Evolutionary conservation across 2,888 invertebrate species (phyloP).

Genomic region (Luffia ferchaultella): DNA sequence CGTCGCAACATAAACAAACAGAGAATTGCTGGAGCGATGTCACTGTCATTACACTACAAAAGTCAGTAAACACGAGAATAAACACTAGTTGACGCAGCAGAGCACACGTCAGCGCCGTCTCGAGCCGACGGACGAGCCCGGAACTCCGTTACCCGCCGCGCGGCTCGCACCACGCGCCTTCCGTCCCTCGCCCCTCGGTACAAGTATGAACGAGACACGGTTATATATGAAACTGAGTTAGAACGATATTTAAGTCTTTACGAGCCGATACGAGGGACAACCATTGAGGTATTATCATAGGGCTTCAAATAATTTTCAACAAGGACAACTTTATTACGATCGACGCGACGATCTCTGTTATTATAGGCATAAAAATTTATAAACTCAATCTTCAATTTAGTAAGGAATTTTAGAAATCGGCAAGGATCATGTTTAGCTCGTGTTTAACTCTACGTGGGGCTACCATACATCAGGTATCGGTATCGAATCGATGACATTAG

Average conservation of each 20-base stretch:
- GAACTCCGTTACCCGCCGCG: conserved; percentile 39
- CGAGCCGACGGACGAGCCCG: conserved; percentile 56
- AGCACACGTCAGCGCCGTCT: conserved; percentile 60
- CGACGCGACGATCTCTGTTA: too few relatives aligned
- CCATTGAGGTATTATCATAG: too few relatives aligned
- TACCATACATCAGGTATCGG: too few relatives aligned
- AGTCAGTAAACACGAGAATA: neutral
- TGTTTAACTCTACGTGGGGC: too few relatives aligned
- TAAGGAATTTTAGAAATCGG: too few relatives aligned
- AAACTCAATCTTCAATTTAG: too few relatives aligned
- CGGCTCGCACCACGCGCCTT: conserved; percentile 24
- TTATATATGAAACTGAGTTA: conserved; percentile 23
- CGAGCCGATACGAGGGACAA: conserved; percentile 20
- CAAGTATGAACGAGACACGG: conserved; percentile 34
- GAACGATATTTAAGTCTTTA: conserved; percentile 28
- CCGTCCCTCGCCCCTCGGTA: conserved; percentile 24
- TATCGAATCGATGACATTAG: too few relatives aligned
- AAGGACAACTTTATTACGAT: too few relatives aligned
- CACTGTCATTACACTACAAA: conserved; percentile 24
- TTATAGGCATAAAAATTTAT: too few relatives aligned
- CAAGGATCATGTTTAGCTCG: too few relatives aligned
- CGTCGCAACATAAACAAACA: conserved; percentile 3
- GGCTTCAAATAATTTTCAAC: too few relatives aligned
- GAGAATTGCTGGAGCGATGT: conserved; percentile 1
- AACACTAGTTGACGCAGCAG: conserved; percentile 16